phyloP scores from a whole-genome alignment of 2,113 vertebrate genomes.

The Cryptotis parvus region DNA sequence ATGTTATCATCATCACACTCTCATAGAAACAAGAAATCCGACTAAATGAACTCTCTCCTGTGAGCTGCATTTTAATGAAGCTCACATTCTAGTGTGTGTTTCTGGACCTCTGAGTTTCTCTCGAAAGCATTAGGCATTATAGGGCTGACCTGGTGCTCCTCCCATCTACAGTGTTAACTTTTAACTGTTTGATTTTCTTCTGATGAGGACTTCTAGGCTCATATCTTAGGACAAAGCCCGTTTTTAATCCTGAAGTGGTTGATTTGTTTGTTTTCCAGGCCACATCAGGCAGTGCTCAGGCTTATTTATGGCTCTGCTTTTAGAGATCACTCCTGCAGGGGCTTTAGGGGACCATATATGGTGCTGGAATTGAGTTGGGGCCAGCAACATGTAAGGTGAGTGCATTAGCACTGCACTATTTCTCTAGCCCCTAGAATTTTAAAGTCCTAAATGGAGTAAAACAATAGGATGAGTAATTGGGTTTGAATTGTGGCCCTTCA shows the following conservation, averaged over 20 bases:
- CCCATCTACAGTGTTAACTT: not conserved
- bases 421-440: too few relatives aligned
- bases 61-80: constrained; percentile 49
- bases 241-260: constrained; percentile 5
- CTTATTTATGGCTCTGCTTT: too few relatives aligned
- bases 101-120: not conserved
- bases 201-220: not conserved
- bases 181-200: constrained; percentile 21
- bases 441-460: not conserved
- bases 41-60: constrained; percentile 38
- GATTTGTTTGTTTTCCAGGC: too few relatives aligned
- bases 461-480: not conserved
- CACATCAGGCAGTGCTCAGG: too few relatives aligned
- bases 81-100: not conserved
- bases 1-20: constrained; percentile 18
- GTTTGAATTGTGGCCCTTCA: not conserved
- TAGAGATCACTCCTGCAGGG: too few relatives aligned
- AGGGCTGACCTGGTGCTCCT: not conserved
- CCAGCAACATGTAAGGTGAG: too few relatives aligned
- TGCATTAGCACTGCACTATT: too few relatives aligned
- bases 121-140: not conserved
- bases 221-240: not conserved
- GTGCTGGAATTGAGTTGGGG: too few relatives aligned
- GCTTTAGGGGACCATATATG: too few relatives aligned
- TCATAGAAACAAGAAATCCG: constrained; percentile 68